Percentiles rank a stretch among this genome's conserved stretches.
Evolutionary conservation across 2,113 vertebrate species (phyloP).

Genomic region (Haplochromis burtoni): DNA sequence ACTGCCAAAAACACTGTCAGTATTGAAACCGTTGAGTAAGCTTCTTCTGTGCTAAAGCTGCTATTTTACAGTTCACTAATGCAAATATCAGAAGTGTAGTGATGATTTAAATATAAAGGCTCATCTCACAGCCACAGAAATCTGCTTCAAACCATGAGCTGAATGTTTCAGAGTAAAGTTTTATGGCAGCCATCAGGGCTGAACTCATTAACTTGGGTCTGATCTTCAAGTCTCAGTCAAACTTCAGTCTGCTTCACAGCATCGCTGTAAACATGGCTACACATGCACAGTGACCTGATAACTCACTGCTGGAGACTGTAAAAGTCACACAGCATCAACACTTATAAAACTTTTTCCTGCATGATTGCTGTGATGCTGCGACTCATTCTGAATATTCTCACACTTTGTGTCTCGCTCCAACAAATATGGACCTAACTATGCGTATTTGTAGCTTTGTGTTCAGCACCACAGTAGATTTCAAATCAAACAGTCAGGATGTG

Average conservation of each 20-base stretch:
- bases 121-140: not conserved
- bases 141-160: not conserved
- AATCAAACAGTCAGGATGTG: not conserved
- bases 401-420: not conserved
- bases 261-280: not conserved
- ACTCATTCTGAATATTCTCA: not conserved
- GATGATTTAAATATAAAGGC: not conserved
- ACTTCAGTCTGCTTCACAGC: not conserved
- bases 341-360: not conserved
- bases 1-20: not conserved
- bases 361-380: not conserved
- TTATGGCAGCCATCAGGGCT: not conserved
- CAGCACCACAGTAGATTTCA: not conserved
- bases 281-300: not conserved
- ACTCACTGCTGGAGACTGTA: not conserved
- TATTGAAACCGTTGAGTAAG: not conserved
- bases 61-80: not conserved
- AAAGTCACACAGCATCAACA: not conserved
- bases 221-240: not conserved
- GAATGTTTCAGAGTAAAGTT: not conserved
- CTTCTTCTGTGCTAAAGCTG: not conserved
- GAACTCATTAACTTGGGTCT: not conserved
- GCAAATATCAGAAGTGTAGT: not conserved
- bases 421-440: not conserved
- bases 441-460: not conserved